Evolutionary conservation across 2,113 vertebrate species (phyloP).

Genomic region (Myotis brandtii): DNA sequence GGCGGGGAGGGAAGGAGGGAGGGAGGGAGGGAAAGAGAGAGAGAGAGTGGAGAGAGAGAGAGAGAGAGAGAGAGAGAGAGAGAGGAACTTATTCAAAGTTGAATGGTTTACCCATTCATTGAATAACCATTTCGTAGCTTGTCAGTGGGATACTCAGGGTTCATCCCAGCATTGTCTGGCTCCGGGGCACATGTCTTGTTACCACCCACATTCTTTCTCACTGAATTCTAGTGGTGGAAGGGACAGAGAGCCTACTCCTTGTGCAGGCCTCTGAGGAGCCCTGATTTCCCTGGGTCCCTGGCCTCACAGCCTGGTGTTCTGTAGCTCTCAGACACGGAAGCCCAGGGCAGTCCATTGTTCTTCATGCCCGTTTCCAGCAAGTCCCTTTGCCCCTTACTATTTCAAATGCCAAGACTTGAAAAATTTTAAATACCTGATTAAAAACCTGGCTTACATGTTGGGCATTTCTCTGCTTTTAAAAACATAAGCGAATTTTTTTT

Average conservation of each 20-base stretch:
- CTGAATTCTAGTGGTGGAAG: neutral
- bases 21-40: neutral
- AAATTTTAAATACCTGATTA: constrained; percentile 10
- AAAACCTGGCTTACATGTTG: constrained; percentile 52
- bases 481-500: neutral
- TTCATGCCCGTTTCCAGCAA: neutral
- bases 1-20: neutral
- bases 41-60: neutral
- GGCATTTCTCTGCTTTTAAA: constrained; percentile 52
- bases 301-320: too few relatives aligned
- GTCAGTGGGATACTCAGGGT: neutral
- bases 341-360: neutral
- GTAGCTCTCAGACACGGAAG: neutral
- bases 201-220: neutral
- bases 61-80: neutral
- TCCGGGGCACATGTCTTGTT: neutral
- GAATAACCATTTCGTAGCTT: neutral
- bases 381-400: neutral
- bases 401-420: constrained; percentile 51
- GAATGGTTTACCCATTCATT: neutral
- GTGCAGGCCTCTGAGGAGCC: neutral
- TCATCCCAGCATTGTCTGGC: neutral
- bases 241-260: neutral
- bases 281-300: neutral
- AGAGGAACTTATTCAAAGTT: neutral